Evolutionary conservation across 1,140 invertebrate genomes (phyloP).

Genomic region (Scaptomyza montana): DNA sequence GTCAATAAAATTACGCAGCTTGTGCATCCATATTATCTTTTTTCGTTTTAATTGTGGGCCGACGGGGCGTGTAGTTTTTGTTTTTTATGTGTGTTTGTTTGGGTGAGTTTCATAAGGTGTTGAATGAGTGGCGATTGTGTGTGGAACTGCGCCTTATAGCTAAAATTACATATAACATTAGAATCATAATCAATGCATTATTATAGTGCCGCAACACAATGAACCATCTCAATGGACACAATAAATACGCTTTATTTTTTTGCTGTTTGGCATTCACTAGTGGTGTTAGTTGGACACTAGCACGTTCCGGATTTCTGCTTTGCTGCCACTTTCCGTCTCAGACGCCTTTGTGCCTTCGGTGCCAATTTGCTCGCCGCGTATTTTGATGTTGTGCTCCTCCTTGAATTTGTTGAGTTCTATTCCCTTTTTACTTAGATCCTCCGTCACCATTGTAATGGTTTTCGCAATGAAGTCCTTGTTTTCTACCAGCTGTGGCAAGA

Average conservation of each 20-base stretch:
- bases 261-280: slow-evolving; percentile 18
- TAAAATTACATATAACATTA: slow-evolving; percentile 78
- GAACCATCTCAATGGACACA: slow-evolving; percentile 52
- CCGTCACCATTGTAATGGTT: slow-evolving; percentile 90
- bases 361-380: slow-evolving; percentile 87
- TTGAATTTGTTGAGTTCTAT: slow-evolving; percentile 96
- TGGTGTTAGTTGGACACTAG: slow-evolving; percentile 84
- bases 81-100: slow-evolving; percentile 18
- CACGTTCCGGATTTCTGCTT: slow-evolving; percentile 85
- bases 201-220: slow-evolving; percentile 29
- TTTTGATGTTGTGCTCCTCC: slow-evolving; percentile 94
- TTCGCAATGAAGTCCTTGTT: slow-evolving; percentile 94
- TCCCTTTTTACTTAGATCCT: slow-evolving; percentile 94
- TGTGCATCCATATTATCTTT: slow-evolving; percentile 13
- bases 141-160: slow-evolving; percentile 66
- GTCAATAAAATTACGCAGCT: slow-evolving; percentile 41
- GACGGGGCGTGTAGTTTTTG: slow-evolving; percentile 36
- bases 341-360: slow-evolving; percentile 83
- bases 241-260: slow-evolving; percentile 65
- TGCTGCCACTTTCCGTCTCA: slow-evolving; percentile 79
- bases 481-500: slow-evolving; percentile 91
- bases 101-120: slow-evolving; percentile 28
- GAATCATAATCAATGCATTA: slow-evolving; percentile 58
- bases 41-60: slow-evolving; percentile 58
- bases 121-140: slow-evolving; percentile 38